Base-by-base conservation (phyloP, 2,888 invertebrate genomes). In the Limenitis camilla region DNA sequence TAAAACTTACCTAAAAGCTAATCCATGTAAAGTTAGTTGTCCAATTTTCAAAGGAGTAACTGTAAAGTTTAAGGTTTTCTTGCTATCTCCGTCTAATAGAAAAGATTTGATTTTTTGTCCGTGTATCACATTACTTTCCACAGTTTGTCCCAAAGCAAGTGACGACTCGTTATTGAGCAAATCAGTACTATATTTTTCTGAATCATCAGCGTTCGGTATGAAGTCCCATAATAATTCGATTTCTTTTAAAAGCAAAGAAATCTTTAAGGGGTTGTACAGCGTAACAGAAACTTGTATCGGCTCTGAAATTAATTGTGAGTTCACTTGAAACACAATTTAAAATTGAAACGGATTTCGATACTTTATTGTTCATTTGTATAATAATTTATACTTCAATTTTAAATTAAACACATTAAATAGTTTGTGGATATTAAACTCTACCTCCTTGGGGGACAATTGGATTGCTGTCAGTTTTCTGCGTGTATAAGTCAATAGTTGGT, bases 201-300 rank as follows among this genome's bases (percentile, higher is more conserved):
- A 64, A 36, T 69, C 69, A 5, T 71, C 70, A 1, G 52, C 41
- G 6, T 57, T 61, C 3, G 74, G 69, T 2, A 66, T 64, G 65
- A 93, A 94, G 49, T 86, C 89, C 95, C 95, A 96, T 31, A 94
- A 76, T 40, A 96, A 79, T 66, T 90, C 90, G 7, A 95, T 83
- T 64, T 94, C 91, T 58, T 90, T 90, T 52, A 96, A 75, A 39
- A 91, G 87, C 58, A 96, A 74, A 1, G 91, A 82, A 59, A 96
- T 91, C 69, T 93, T 91, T 46, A 96, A 77, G 0, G 93, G 93
- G 79, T 96, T 96, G 61, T 89, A 88, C 58, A 97, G 84, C 48
- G 91, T 90, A 29, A 97, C 87, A 38, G 92, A 92, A 49, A 97
- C 88, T 75, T 93, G 92, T 49, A 97, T 92, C 0, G 94, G 93